Evolutionary conservation across 1,140 invertebrate species (phyloP).

Genomic region (Drosophila simulans): DNA sequence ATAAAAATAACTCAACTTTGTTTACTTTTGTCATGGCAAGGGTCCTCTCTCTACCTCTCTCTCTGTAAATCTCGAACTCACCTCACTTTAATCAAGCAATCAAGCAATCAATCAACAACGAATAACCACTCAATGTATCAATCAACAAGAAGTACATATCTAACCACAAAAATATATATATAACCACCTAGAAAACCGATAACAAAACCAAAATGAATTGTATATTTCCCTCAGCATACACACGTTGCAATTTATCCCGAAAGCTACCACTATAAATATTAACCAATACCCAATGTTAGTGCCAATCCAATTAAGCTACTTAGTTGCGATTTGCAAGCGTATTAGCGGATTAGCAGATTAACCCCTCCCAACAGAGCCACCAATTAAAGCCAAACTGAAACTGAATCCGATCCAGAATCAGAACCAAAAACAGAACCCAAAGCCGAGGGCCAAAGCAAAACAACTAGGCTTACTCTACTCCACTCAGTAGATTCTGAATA

Average conservation of each 20-base stretch:
- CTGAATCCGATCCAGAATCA: neutral
- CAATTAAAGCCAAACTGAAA: conserved; percentile 56
- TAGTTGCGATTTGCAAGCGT: conserved; percentile 80
- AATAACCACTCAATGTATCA: conserved; percentile 42
- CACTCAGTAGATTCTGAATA: conserved; percentile 21
- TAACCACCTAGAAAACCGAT: conserved; percentile 50
- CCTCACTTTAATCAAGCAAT: conserved; percentile 57
- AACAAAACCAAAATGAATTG: conserved; percentile 50
- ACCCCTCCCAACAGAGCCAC: conserved; percentile 82
- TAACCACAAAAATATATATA: conserved; percentile 68
- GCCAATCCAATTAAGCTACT: conserved; percentile 80
- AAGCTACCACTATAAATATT: conserved; percentile 44
- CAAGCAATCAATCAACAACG: conserved; percentile 55
- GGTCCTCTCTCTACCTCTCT: conserved; percentile 76
- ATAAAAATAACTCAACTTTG: conserved; percentile 66
- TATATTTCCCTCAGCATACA: conserved; percentile 65
- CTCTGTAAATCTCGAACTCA: conserved; percentile 61
- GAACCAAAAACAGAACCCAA: conserved; percentile 37
- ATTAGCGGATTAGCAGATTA: conserved; percentile 85
- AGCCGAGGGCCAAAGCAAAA: conserved; percentile 26
- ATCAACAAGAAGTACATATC: conserved; percentile 57
- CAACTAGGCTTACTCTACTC: conserved; percentile 6
- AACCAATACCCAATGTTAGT: conserved; percentile 61
- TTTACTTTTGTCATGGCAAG: conserved; percentile 80
- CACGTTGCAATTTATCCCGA: conserved; percentile 65